Conservation (phyloP, 2,113 vertebrate genomes). For the Alaudala cheleensis region DNA sequence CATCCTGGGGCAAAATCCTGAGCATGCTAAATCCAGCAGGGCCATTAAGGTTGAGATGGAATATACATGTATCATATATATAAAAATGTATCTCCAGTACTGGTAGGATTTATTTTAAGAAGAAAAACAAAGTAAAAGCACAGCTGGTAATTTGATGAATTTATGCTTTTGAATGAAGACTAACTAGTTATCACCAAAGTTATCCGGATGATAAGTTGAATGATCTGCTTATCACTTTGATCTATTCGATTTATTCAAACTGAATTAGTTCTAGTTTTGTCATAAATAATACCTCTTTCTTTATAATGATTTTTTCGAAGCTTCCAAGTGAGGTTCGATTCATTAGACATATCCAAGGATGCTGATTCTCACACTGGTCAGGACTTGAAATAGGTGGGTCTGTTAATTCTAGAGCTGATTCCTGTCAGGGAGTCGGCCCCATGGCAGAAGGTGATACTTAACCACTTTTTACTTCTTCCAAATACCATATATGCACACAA, state of each 20-base stretch:
- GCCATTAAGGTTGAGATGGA: not conserved
- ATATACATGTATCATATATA: not conserved
- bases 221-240: not conserved
- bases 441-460: not conserved
- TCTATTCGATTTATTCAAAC: not conserved
- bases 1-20: slow-evolving; percentile 37
- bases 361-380: not conserved
- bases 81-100: not conserved
- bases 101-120: not conserved
- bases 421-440: not conserved
- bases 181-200: not conserved
- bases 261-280: not conserved
- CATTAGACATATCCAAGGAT: not conserved
- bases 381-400: not conserved
- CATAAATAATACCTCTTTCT: not conserved
- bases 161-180: not conserved
- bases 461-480: not conserved
- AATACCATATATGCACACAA: not conserved
- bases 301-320: not conserved
- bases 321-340: not conserved
- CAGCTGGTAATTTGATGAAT: not conserved
- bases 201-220: not conserved
- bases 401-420: not conserved
- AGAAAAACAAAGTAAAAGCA: not conserved
- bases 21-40: not conserved